Percentiles rank a stretch among this genome's conserved stretches.
These are phyloP conservation scores for Hetaerina titia DNA, from an alignment of 2,888 invertebrate genomes.

Conservation along the genomic window DNA sequence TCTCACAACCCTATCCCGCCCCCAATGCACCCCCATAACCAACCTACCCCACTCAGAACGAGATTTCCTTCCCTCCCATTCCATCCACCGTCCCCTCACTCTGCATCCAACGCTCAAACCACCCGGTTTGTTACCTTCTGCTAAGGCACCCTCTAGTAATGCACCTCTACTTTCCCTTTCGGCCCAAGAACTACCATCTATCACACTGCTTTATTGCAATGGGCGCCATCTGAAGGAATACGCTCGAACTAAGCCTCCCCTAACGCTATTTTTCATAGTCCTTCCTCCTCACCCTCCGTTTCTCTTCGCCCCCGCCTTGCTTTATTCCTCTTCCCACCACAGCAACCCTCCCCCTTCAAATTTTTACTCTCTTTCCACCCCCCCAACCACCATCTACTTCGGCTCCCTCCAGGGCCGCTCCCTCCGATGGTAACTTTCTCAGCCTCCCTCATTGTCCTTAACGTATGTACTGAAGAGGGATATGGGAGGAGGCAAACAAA, in stretches of 20 bases:
- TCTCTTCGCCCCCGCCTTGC: neutral
- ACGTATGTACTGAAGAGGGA: no score
- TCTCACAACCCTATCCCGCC: neutral
- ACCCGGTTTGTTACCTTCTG: neutral
- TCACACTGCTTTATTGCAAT: constrained; percentile 46
- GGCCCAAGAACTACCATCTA: constrained; percentile 49
- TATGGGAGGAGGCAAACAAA: no score
- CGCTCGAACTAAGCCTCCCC: constrained; percentile 37
- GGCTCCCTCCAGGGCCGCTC: neutral
- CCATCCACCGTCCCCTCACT: neutral
- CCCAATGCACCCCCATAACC: neutral
- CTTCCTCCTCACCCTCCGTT: neutral
- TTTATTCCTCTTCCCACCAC: neutral
- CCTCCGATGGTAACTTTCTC: neutral
- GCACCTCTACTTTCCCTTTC: constrained; percentile 22
- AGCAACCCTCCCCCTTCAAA: neutral
- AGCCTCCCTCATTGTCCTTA: neutral
- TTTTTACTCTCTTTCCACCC: neutral
- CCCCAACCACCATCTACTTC: neutral
- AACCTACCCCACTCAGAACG: neutral
- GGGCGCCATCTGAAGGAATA: constrained; percentile 57
- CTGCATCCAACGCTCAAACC: neutral
- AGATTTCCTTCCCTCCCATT: neutral
- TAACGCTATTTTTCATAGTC: neutral
- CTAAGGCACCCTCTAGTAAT: constrained; percentile 5